These are phyloP conservation scores for Bradynema listronoti DNA, from an alignment of 1,140 invertebrate species.

Conservation along the genomic window DNA sequence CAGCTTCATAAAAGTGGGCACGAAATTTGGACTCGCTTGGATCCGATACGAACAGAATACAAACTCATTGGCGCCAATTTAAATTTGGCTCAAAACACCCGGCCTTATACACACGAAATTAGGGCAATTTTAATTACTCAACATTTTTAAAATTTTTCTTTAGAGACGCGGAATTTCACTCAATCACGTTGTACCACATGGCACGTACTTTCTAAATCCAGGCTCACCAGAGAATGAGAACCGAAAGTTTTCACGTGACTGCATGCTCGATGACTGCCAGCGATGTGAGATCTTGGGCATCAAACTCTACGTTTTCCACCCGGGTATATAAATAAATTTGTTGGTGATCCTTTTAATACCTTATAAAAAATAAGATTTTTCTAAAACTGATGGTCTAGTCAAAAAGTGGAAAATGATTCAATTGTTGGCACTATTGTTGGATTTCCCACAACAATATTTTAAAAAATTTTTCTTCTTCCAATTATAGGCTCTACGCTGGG, in stretches of 20 bases:
- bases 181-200: slow-evolving; percentile 60
- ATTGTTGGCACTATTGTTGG: neutral
- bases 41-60: no score
- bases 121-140: no score
- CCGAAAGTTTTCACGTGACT: slow-evolving; percentile 60
- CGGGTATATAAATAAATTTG: slow-evolving; percentile 59
- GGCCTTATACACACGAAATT: no score
- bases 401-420: no score
- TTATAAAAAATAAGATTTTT: no score
- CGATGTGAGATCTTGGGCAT: slow-evolving; percentile 62
- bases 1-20: no score
- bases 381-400: no score
- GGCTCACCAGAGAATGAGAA: slow-evolving; percentile 60
- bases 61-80: no score
- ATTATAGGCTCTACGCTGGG: slow-evolving; percentile 63
- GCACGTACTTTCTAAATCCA: slow-evolving; percentile 63
- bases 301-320: slow-evolving; percentile 63
- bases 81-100: no score
- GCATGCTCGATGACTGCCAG: slow-evolving; percentile 61
- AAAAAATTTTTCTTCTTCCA: slow-evolving; percentile 12
- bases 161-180: slow-evolving; percentile 31
- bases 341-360: no score
- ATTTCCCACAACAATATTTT: neutral
- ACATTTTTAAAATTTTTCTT: no score
- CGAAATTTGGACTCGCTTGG: no score